Percentiles rank a stretch among this genome's conserved stretches.
These are phyloP conservation scores for Aldabrachelys gigantea DNA, from an alignment of 2,113 vertebrate genomes.

Conservation along the genomic window DNA sequence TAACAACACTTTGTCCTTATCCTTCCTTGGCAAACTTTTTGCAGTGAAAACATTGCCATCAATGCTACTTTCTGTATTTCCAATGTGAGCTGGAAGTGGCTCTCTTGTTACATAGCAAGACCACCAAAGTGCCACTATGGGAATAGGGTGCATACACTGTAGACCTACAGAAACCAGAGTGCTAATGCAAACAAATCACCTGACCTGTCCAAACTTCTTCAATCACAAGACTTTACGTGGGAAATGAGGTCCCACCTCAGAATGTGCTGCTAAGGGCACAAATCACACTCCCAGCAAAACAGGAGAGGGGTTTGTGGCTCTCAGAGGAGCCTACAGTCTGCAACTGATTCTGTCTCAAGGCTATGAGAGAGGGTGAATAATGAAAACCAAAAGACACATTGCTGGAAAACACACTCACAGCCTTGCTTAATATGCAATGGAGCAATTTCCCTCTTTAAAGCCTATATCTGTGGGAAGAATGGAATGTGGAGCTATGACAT, in stretches of 20 bases:
- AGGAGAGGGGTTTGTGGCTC: neutral
- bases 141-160: neutral
- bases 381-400: neutral
- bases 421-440: neutral
- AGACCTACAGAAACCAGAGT: neutral
- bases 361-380: neutral
- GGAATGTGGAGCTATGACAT: neutral
- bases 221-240: no score
- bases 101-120: neutral
- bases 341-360: no score
- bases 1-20: neutral
- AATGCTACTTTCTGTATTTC: neutral
- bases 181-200: no score
- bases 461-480: neutral
- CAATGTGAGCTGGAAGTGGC: neutral
- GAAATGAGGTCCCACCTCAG: no score
- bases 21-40: neutral
- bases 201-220: no score
- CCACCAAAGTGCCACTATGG: neutral
- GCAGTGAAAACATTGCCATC: neutral
- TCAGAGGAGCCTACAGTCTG: neutral
- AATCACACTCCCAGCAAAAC: neutral
- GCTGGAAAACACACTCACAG: neutral
- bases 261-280: neutral
- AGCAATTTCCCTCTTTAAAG: neutral